phyloP scores from a whole-genome alignment of 2,888 invertebrate species.

The Dynastes tityus region DNA sequence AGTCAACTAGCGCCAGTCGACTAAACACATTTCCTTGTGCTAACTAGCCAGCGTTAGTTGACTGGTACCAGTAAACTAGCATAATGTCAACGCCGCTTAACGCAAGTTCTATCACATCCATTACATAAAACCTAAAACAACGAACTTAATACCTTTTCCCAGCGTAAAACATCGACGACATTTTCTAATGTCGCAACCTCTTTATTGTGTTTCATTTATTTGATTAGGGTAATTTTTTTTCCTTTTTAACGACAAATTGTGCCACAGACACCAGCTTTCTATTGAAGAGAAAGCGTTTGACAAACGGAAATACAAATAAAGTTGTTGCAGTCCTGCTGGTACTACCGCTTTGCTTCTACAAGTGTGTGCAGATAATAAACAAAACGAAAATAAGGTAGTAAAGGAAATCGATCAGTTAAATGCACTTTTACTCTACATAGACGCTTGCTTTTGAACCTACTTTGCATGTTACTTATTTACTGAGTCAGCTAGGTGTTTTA shows the following conservation, averaged over 20 bases:
- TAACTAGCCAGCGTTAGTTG: no score
- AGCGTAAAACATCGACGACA: no score
- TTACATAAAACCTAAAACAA: no score
- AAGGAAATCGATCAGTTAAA: not conserved
- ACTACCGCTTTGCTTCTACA: not conserved
- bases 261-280: constrained; percentile 12
- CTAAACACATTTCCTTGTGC: no score
- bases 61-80: no score
- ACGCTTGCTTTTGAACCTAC: not conserved
- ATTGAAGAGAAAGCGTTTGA: constrained; percentile 27
- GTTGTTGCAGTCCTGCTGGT: not conserved
- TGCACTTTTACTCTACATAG: not conserved
- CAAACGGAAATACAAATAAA: constrained; percentile 28
- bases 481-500: not conserved
- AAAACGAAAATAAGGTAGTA: not conserved
- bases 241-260: constrained; percentile 11
- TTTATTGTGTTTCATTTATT: no score
- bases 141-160: no score
- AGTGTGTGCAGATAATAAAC: not conserved
- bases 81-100: no score
- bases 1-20: no score
- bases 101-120: no score
- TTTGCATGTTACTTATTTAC: not conserved
- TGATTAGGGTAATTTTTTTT: constrained; percentile 7
- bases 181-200: no score